Conservation (phyloP, 2,797 vertebrate species). For the Spea hammondii region DNA sequence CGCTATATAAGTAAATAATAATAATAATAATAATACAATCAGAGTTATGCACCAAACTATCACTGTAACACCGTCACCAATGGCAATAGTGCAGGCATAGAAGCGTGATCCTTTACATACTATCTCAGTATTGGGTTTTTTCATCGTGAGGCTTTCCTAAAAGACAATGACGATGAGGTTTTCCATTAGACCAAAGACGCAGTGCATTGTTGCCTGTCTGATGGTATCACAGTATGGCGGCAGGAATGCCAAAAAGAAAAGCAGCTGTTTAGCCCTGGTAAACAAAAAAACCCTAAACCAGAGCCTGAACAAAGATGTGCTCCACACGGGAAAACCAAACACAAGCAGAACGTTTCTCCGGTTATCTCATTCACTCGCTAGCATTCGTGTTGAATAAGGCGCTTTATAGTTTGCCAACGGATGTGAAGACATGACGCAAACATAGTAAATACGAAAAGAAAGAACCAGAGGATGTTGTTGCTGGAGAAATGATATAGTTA, state of each 20-base stretch:
- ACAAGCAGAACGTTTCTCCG: conserved; percentile 15
- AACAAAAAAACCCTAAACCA: conserved; percentile 17
- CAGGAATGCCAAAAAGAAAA: conserved; percentile 41
- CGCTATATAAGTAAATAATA: no score
- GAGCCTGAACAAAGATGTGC: conserved; percentile 37
- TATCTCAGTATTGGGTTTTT: not conserved
- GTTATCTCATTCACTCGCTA: conserved; percentile 14
- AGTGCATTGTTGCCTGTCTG: conserved; percentile 19
- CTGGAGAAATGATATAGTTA: no score
- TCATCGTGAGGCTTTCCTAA: conserved; percentile 8
- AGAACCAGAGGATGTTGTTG: no score
- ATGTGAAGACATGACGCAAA: no score
- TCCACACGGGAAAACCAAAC: conserved; percentile 45
- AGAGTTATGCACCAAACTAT: no score
- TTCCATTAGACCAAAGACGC: not conserved
- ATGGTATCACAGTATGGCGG: conserved; percentile 42
- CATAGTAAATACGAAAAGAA: no score
- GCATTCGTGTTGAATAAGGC: not conserved
- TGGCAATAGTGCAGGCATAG: no score
- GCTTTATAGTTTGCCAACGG: no score
- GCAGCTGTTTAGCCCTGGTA: conserved; percentile 46
- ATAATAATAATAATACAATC: no score
- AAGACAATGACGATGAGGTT: not conserved
- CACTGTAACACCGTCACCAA: no score
- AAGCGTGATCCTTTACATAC: no score